Percentiles rank a stretch among this genome's conserved stretches.
phyloP scores from a whole-genome alignment of 2,113 vertebrate genomes.

The Megalops atlanticus region DNA sequence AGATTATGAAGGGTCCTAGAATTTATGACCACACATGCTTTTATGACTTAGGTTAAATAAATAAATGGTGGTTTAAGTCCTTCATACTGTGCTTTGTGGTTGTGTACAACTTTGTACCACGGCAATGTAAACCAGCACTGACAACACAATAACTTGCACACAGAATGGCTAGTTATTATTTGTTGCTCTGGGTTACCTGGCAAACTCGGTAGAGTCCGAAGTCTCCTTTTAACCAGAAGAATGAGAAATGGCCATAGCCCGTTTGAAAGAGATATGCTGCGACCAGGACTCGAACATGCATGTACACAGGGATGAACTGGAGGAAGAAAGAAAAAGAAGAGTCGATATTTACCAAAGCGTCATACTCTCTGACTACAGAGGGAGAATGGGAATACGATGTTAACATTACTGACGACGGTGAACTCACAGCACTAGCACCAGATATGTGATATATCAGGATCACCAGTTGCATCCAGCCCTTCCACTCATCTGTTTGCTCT shows the following conservation, averaged over 20 bases:
- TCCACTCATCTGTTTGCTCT: constrained; percentile 98
- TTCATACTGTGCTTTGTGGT: no score
- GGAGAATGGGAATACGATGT: background rate
- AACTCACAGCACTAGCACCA: constrained; percentile 94
- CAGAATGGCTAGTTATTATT: background rate
- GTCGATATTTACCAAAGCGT: constrained; percentile 4
- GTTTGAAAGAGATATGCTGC: constrained; percentile 97
- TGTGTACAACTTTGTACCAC: no score
- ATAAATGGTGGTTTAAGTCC: no score
- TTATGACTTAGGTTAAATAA: no score
- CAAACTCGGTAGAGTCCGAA: constrained; percentile 94
- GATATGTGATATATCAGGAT: constrained; percentile 98
- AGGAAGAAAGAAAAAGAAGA: no score
- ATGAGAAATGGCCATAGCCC: constrained; percentile 97
- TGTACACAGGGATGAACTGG: constrained; percentile 98
- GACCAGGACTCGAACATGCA: constrained; percentile 95
- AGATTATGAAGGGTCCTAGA: no score
- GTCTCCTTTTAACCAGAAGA: constrained; percentile 97
- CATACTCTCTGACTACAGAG: background rate
- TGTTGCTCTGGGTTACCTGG: constrained; percentile 74
- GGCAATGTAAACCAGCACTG: no score
- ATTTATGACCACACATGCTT: no score
- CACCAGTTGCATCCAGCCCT: constrained; percentile 99
- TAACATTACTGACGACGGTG: background rate
- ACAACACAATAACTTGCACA: background rate